Conservation (phyloP, 2,797 vertebrate genomes). For the Rousettus madagascariensis region DNA sequence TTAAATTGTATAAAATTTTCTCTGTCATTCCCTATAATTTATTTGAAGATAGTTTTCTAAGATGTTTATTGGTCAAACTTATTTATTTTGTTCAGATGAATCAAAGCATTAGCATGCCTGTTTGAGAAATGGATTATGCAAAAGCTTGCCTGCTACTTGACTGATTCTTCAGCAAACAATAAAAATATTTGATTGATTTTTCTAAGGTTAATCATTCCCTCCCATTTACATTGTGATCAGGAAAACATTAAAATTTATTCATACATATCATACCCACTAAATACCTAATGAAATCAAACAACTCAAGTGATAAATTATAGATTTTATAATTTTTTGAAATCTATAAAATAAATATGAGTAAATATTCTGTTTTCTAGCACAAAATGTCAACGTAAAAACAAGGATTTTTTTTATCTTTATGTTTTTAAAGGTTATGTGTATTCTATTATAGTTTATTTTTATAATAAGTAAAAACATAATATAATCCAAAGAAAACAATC, state of each 20-base stretch:
- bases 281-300: background rate
- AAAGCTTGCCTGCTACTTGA: background rate
- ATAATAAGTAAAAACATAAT: background rate
- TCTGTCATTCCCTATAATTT: background rate
- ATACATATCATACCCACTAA: background rate
- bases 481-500: background rate
- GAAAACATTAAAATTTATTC: background rate
- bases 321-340: background rate
- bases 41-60: background rate
- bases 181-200: background rate
- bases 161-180: background rate
- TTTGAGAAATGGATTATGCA: background rate
- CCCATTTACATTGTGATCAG: background rate
- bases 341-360: background rate
- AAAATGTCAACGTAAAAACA: background rate
- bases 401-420: background rate
- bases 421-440: background rate
- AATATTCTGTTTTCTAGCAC: background rate
- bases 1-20: background rate
- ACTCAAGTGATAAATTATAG: background rate
- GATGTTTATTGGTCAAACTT: background rate
- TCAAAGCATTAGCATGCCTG: background rate
- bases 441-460: background rate
- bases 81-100: background rate
- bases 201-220: background rate